phyloP scores from a whole-genome alignment of 2,888 invertebrate genomes.

The Ctena decussata region DNA sequence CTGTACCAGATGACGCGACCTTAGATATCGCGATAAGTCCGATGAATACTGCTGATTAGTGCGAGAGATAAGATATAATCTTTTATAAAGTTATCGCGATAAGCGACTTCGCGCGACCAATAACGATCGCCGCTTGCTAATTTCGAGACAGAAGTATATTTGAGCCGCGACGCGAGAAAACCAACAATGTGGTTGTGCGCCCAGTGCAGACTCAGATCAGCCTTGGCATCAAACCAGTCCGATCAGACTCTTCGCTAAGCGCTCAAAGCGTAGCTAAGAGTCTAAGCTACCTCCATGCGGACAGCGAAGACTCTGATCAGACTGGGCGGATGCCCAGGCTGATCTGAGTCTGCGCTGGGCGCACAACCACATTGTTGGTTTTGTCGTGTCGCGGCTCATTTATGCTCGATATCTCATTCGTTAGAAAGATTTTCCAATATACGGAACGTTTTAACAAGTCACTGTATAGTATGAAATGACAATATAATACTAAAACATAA shows the following conservation, averaged over 20 bases:
- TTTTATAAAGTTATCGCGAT: slow-evolving; percentile 49
- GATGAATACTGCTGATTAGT: slow-evolving; percentile 65
- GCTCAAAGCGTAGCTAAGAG: too few relatives aligned
- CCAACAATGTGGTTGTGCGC: too few relatives aligned
- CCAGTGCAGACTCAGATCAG: too few relatives aligned
- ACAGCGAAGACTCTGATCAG: too few relatives aligned
- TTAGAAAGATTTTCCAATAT: not conserved
- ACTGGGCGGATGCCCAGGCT: too few relatives aligned
- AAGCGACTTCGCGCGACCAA: slow-evolving; percentile 59
- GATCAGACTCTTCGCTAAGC: too few relatives aligned
- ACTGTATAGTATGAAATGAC: not conserved
- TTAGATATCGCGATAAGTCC: slow-evolving; percentile 56
- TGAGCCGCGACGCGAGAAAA: too few relatives aligned
- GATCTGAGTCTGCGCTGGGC: too few relatives aligned
- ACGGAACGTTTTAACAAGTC: not conserved
- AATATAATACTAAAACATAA: not conserved
- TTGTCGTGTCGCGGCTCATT: too few relatives aligned
- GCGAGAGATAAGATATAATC: slow-evolving; percentile 63
- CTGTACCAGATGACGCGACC: slow-evolving; percentile 58
- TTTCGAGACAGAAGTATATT: slow-evolving; percentile 32
- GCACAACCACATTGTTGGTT: too few relatives aligned
- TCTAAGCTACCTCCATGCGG: too few relatives aligned
- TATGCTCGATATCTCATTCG: not conserved
- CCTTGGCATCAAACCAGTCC: too few relatives aligned
- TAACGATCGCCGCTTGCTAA: slow-evolving; percentile 50